phyloP scores from a whole-genome alignment of 2,888 invertebrate genomes.

The Pogonocherus hispidulus region DNA sequence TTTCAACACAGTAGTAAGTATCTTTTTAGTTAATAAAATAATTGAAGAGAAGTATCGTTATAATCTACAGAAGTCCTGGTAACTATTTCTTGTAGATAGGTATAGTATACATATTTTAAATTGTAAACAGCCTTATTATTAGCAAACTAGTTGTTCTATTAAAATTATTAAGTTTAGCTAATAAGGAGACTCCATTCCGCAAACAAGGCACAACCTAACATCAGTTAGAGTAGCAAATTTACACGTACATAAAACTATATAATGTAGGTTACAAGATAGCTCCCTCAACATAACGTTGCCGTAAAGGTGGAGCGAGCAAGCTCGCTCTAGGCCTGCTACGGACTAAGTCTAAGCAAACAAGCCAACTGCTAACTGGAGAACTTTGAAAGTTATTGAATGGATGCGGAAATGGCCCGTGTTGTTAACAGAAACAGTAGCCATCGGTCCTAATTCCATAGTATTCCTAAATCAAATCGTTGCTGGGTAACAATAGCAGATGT shows the following conservation, averaged over 20 bases:
- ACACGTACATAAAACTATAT: constrained; percentile 3
- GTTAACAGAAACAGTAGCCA: constrained; percentile 42
- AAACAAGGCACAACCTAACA: constrained; percentile 2
- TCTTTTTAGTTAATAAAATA: too few species aligned
- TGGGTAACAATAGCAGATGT: constrained; percentile 56
- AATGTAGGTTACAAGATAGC: constrained; percentile 11
- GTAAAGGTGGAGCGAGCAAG: constrained; percentile 18
- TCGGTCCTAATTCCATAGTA: constrained; percentile 35
- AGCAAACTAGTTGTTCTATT: background rate
- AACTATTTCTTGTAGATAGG: too few species aligned
- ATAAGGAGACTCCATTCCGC: background rate
- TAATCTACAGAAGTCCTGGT: too few species aligned
- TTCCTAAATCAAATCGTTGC: constrained; percentile 57
- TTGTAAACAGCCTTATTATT: background rate
- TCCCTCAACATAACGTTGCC: constrained; percentile 9
- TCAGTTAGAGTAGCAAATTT: background rate
- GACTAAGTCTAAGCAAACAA: constrained; percentile 60
- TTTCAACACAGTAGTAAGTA: too few species aligned
- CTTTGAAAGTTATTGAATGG: constrained; percentile 67
- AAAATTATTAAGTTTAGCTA: background rate
- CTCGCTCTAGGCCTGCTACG: constrained; percentile 7
- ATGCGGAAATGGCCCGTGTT: constrained; percentile 54
- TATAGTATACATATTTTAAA: background rate
- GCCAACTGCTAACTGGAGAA: constrained; percentile 66
- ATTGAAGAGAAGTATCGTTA: too few species aligned